Evolutionary conservation across 2,797 vertebrate genomes (phyloP), one percentile per base, ranked within the genome.

Genomic region (Pogoniulus pusillus): DNA sequence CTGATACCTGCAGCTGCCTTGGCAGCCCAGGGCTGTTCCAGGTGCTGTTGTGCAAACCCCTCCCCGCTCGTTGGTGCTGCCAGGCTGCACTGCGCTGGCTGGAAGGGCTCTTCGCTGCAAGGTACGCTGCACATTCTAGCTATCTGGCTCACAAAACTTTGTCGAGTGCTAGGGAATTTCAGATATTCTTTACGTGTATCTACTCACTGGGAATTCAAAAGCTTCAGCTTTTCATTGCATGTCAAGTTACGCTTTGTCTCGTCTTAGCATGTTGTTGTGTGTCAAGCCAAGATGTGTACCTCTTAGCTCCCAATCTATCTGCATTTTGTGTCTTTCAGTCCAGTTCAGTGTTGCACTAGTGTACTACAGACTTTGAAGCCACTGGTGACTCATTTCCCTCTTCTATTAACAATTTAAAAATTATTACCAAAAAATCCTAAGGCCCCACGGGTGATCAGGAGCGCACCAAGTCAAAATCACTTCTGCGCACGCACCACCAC

Each of bases 1-100:
- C 96, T 77, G 96, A 83, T 96, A 96, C 95, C 97, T 97, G 98
- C 97, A 97, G 98, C 96, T 94, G 95, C 93, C 95, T 89, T 92
- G 69, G 97, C 96, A 92, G 93, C 83, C 90, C 82, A 65, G 79
- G 97, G 97, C 95, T 35, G 90, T 60, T 79, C 95, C 95, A 93
- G 95, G 92, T 76, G 94, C 91, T 93, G 95, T 96, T 97, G 97
- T 97, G 98, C 98, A 98, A 96, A 57, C 96, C 47, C 77, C 83
- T 69, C 11, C 30, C 71, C 43, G 71, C 95, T 93, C 94, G 97
- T 95, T 96, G 96, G 96, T 37, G 80, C 92, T 37, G 87, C 82
- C 35, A 37, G 58, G 66, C 89, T 74, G 89, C 22, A 80, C 24
- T 93, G 41, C 89, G 90, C 92, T 70, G 10, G 59, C 82, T 35